phyloP scores from a whole-genome alignment of 2,888 invertebrate genomes.

The Atherix ibis region DNA sequence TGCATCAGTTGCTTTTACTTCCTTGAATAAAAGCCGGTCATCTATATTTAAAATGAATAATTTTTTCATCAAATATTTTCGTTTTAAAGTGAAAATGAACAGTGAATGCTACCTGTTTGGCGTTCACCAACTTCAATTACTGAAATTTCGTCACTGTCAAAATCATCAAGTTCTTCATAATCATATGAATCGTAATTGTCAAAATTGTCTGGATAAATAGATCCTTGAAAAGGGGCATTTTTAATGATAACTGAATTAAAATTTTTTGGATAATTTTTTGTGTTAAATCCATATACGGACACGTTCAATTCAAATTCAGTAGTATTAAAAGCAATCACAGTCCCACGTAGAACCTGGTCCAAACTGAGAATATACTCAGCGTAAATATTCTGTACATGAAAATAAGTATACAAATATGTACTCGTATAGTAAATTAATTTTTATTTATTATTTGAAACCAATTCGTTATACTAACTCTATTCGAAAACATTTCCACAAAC shows the following conservation, averaged over 20 bases:
- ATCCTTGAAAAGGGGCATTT: conserved; percentile 5
- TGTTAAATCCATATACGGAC: conserved; percentile 21
- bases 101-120: conserved; percentile 20
- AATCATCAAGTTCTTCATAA: conserved; percentile 6
- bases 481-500: conserved; percentile 21
- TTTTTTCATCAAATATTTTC: too few relatives aligned
- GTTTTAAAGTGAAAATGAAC: too few relatives aligned
- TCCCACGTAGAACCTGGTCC: conserved; percentile 14
- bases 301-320: conserved; percentile 19
- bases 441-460: neutral
- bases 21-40: conserved; percentile 20
- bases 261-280: conserved; percentile 15
- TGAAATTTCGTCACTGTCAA: conserved; percentile 9
- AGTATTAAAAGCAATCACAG: conserved; percentile 14
- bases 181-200: conserved; percentile 4
- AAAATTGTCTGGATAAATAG: conserved; percentile 6
- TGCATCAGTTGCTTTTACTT: conserved; percentile 17
- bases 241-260: conserved; percentile 17
- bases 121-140: conserved; percentile 16
- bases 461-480: conserved; percentile 19
- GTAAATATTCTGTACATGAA: conserved; percentile 19
- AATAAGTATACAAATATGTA: conserved; percentile 3
- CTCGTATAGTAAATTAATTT: neutral
- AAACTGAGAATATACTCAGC: conserved; percentile 16
- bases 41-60: conserved; percentile 15